Percentiles rank a stretch among this genome's conserved stretches.
Conservation (phyloP, 53 echinoderm and acorn worm species). For the Paracentrotus lividus region DNA sequence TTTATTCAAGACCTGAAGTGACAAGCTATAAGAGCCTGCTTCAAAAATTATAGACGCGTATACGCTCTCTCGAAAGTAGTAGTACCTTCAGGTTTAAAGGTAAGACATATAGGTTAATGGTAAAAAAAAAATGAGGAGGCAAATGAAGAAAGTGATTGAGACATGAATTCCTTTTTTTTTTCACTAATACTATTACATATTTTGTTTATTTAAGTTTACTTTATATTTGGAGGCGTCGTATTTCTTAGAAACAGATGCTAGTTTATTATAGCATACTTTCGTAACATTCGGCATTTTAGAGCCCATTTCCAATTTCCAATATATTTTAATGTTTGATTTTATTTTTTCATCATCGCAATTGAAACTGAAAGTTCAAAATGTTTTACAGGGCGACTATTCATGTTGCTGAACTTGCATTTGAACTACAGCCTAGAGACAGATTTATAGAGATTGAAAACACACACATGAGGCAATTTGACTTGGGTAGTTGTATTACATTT, state of each 20-base stretch:
- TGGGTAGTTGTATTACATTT: conserved; percentile 18
- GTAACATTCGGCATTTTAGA: neutral
- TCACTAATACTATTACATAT: no score
- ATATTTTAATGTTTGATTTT: neutral
- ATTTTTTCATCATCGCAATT: neutral
- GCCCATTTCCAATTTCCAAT: neutral
- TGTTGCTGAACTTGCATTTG: conserved; percentile 17
- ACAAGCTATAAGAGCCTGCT: conserved; percentile 34
- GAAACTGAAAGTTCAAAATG: conserved; percentile 36
- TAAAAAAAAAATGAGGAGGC: no score
- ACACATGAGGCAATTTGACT: conserved; percentile 25
- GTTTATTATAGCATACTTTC: no score
- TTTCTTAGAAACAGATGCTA: no score
- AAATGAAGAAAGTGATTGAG: no score
- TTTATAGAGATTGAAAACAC: conserved; percentile 36
- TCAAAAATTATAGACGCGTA: neutral
- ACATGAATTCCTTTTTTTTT: no score
- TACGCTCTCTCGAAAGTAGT: neutral
- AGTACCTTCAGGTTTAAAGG: neutral
- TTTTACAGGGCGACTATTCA: conserved; percentile 12
- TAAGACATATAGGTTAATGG: neutral
- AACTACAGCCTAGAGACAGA: neutral
- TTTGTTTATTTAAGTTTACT: no score
- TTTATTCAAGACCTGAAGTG: neutral
- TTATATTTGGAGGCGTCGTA: no score